A percentile compares a stretch with the other conserved stretches of the same genome.
Conservation (phyloP, 1,140 invertebrate species). For the Drosophila tristis region DNA sequence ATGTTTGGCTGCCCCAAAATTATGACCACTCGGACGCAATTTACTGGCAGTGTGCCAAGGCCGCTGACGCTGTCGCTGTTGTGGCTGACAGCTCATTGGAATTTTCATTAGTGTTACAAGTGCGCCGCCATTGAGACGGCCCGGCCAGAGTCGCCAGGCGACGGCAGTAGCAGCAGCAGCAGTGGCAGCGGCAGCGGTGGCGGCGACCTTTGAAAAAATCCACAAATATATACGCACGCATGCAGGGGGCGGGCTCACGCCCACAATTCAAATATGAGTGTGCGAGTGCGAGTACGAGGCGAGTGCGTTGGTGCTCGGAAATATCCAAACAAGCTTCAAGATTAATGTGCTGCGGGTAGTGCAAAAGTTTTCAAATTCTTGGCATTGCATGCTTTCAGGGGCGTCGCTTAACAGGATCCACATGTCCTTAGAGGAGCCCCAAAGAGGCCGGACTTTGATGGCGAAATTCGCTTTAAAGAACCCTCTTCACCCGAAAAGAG, state of each 20-base stretch:
- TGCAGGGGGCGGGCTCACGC: slow-evolving; percentile 15
- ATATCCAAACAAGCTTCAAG: slow-evolving; percentile 38
- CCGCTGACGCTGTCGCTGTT: slow-evolving; percentile 47
- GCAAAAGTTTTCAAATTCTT: slow-evolving; percentile 43
- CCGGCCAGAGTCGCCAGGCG: slow-evolving; percentile 31
- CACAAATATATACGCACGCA: slow-evolving; percentile 42
- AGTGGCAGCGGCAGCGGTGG: slow-evolving; percentile 18
- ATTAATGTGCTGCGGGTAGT: slow-evolving; percentile 59
- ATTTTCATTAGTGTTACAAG: slow-evolving; percentile 80
- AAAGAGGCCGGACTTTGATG: slow-evolving; percentile 9
- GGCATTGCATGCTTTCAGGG: slow-evolving; percentile 48
- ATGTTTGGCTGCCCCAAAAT: slow-evolving; percentile 49
- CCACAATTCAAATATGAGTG: not conserved
- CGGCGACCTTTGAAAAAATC: slow-evolving; percentile 57
- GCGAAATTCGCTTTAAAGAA: not conserved
- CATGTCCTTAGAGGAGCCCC: slow-evolving; percentile 5
- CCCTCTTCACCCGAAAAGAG: not conserved
- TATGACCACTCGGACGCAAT: slow-evolving; percentile 76
- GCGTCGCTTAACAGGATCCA: slow-evolving; percentile 33
- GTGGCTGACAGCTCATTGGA: slow-evolving; percentile 71
- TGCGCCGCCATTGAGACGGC: slow-evolving; percentile 76
- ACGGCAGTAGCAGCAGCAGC: slow-evolving; percentile 6
- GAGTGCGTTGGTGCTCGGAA: slow-evolving; percentile 5
- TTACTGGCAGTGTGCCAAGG: slow-evolving; percentile 74
- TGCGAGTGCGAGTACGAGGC: not conserved